These are phyloP conservation scores for Macrostomum lignano DNA, from an alignment of 1,140 invertebrate species.

Conservation along the genomic window DNA sequence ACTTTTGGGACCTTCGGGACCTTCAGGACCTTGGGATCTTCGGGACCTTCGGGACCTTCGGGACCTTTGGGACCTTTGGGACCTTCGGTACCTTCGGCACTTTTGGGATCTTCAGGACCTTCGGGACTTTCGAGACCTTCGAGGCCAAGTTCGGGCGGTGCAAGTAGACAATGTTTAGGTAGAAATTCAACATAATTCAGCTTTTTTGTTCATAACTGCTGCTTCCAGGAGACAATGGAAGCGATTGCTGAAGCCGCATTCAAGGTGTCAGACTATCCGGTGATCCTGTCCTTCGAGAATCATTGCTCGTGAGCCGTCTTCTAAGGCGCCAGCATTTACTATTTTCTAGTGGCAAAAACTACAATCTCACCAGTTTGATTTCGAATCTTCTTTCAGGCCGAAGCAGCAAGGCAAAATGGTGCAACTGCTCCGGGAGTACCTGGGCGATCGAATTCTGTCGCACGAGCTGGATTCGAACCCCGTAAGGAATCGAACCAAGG, in stretches of 20 bases:
- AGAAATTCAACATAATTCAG: neutral
- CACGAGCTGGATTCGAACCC: neutral
- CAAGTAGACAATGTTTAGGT: no score
- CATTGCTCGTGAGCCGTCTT: slow-evolving; percentile 44
- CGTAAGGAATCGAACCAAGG: no score
- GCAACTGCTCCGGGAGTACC: neutral
- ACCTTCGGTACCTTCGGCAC: no score
- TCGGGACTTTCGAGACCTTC: neutral
- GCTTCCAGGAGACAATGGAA: slow-evolving; percentile 54
- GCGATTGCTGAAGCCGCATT: slow-evolving; percentile 91
- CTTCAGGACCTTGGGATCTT: no score
- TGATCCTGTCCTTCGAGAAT: slow-evolving; percentile 95
- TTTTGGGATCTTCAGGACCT: slow-evolving; percentile 6
- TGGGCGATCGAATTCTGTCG: slow-evolving; percentile 40
- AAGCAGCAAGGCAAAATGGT: neutral
- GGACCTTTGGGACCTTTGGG: no score
- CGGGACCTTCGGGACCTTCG: no score
- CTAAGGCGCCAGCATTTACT: no score
- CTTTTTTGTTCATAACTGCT: slow-evolving; percentile 4
- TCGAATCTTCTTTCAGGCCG: no score
- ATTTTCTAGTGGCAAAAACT: slow-evolving; percentile 3
- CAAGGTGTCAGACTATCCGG: slow-evolving; percentile 77
- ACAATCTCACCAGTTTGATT: no score
- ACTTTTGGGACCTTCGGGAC: no score
- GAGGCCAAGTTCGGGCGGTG: no score